Conservation (phyloP, 2,113 vertebrate genomes). For the Antechinus stuartii region DNA sequence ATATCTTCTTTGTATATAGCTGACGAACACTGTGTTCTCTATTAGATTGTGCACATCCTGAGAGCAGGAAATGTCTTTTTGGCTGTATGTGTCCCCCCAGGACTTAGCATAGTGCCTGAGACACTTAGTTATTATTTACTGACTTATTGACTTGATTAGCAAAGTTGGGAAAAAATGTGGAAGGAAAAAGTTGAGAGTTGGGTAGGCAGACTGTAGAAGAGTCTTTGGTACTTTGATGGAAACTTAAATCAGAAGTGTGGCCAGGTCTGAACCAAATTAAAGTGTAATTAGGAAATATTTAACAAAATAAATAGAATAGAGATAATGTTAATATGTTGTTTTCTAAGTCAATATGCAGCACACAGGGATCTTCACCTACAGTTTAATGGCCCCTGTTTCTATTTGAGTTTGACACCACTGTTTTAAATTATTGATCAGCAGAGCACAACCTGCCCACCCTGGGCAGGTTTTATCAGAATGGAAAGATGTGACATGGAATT, state of each 20-base stretch:
- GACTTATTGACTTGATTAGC: neutral
- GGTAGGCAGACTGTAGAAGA: neutral
- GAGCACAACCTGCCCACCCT: neutral
- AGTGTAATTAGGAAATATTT: neutral
- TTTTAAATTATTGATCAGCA: neutral
- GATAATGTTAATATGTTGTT: neutral
- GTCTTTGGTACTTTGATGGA: neutral
- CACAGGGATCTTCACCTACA: neutral
- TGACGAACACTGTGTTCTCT: neutral
- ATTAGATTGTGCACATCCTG: neutral
- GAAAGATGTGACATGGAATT: conserved; percentile 83
- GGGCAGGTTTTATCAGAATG: conserved; percentile 83
- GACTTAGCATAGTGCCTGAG: neutral
- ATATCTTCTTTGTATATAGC: neutral
- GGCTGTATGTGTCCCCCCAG: neutral
- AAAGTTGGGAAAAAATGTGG: neutral
- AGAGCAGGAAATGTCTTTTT: neutral
- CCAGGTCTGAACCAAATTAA: neutral
- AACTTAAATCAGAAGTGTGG: neutral
- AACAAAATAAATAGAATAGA: neutral
- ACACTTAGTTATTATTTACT: neutral
- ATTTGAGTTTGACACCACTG: neutral
- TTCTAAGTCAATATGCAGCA: neutral
- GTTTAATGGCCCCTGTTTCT: neutral
- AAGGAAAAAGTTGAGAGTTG: neutral